Percentiles rank a stretch among this genome's conserved stretches.
These are phyloP conservation scores for Gymnocephalus cernua DNA, from an alignment of 2,113 vertebrate species.

Conservation along the genomic window DNA sequence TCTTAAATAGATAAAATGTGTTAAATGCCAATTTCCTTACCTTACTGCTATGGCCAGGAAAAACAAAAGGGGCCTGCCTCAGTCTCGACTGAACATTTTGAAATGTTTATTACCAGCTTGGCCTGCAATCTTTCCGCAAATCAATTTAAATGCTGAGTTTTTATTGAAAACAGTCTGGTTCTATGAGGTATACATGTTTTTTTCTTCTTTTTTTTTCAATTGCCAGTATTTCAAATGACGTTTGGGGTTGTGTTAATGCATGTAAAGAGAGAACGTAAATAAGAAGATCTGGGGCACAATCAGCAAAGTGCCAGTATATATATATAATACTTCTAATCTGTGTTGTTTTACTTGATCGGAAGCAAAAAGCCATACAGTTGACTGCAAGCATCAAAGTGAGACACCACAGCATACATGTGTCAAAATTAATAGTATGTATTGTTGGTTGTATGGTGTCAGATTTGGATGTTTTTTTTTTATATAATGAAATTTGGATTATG, in stretches of 20 bases:
- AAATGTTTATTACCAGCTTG: neutral
- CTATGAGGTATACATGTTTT: conserved; percentile 31
- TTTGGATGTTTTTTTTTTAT: neutral
- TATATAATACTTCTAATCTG: neutral
- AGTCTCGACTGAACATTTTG: neutral
- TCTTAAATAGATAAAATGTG: neutral
- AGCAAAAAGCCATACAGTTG: neutral
- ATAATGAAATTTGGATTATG: neutral
- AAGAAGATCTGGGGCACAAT: neutral
- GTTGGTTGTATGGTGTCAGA: neutral
- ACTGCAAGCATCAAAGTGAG: conserved; percentile 9
- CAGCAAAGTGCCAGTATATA: neutral
- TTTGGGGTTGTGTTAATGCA: conserved; percentile 12
- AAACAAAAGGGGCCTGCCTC: neutral
- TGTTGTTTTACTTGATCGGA: neutral
- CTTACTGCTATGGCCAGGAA: neutral
- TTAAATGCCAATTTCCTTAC: neutral
- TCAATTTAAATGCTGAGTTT: neutral
- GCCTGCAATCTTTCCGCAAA: neutral
- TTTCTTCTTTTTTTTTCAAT: conserved; percentile 3
- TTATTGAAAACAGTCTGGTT: neutral
- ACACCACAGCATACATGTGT: neutral
- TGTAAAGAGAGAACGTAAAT: conserved; percentile 4
- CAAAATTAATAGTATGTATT: neutral
- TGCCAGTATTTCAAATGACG: conserved; percentile 24